These are phyloP conservation scores for Cryptotis parvus DNA, from an alignment of 2,113 vertebrate genomes.

Conservation along the genomic window DNA sequence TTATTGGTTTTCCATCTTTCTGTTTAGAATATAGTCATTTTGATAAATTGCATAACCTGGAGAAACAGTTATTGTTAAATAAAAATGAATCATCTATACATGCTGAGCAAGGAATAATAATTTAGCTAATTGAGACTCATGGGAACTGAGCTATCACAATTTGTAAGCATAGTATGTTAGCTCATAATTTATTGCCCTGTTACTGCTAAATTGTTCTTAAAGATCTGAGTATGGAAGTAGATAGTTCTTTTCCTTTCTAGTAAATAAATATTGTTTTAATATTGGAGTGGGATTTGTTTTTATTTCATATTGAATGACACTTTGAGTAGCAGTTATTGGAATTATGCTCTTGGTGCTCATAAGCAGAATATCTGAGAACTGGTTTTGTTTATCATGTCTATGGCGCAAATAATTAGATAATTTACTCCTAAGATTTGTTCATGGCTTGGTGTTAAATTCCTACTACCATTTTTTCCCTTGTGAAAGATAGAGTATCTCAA, in stretches of 20 bases:
- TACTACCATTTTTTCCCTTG: not conserved
- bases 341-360: not conserved
- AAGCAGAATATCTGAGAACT: not conserved
- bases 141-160: slow-evolving; percentile 80
- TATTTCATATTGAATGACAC: not conserved
- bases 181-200: slow-evolving; percentile 9
- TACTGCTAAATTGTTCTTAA: slow-evolving; percentile 51
- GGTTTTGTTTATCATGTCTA: not conserved
- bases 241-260: not conserved
- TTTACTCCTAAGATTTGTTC: slow-evolving; percentile 20
- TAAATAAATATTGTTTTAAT: slow-evolving; percentile 32
- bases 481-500: not conserved
- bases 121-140: slow-evolving; percentile 78
- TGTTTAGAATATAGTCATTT: slow-evolving; percentile 73
- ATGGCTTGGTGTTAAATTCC: slow-evolving; percentile 8
- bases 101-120: slow-evolving; percentile 75
- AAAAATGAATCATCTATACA: slow-evolving; percentile 69
- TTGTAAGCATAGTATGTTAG: slow-evolving; percentile 70
- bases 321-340: slow-evolving; percentile 28
- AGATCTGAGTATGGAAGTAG: not conserved
- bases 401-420: not conserved
- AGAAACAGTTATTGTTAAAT: slow-evolving; percentile 72
- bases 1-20: slow-evolving; percentile 58
- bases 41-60: slow-evolving; percentile 78
- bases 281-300: not conserved